Evolutionary conservation across 2,888 invertebrate genomes (phyloP), one percentile per base, ranked within the genome.

Genomic region (Microplitis manilae): DNA sequence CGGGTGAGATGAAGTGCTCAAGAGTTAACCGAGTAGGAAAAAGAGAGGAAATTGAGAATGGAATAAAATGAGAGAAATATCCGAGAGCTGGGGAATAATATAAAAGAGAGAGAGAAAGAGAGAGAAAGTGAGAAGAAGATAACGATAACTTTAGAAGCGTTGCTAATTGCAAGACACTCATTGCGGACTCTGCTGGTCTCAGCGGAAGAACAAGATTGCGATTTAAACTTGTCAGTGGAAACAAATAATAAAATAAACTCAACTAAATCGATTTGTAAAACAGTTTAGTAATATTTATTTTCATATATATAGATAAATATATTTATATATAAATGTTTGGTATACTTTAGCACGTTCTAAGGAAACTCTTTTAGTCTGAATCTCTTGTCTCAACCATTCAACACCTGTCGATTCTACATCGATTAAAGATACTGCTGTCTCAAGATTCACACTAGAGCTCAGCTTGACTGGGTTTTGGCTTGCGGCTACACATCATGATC

Each of bases 381-480:
- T 30, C 30, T 30, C 30, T 30, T 17, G n/a, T 15, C 9, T n/a
- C 62, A 13, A 74, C 71, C 82, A 77, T 81, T 81, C 82, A 83
- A 86, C 84, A 86, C 84, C 84, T 83, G 85, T 83, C 85, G 84
- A 85, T 84, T 83, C 62, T 83, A 30, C 30, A 68, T 75, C 84
- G 84, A 84, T 86, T 85, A 84, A 85, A 86, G 84, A 86, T 82
- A 79, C 81, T 82, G 64, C 78, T 69, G 71, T 79, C 81, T 79
- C 15, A 80, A 30, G 30, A 30, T 30, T 4, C 80, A 61, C 68
- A 60, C 38, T 17, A 72, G 41, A 76, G 65, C 39, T 60, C 59
- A 65, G 17, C 62, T 75, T 62, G 7, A 62, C 62, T 62, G 17
- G n/a, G 15, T 62, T 30, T 30, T 30, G 30, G 2, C 30, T 13